Evolutionary conservation across 1,140 invertebrate genomes (phyloP).

Genomic region (Ips typographus): DNA sequence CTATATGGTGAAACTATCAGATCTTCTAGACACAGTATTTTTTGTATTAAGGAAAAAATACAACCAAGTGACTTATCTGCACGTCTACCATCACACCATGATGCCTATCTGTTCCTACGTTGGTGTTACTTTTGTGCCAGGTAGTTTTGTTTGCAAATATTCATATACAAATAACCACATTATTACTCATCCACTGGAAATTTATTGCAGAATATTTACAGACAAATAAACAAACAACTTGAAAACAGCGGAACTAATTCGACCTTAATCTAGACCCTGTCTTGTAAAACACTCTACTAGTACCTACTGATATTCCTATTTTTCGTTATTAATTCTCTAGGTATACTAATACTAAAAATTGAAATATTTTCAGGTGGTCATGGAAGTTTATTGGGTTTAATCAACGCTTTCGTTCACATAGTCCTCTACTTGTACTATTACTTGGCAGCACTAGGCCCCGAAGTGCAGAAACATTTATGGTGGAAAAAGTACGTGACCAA

Average conservation of each 20-base stretch:
- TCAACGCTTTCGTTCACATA: slow-evolving; percentile 84
- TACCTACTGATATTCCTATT: too few relatives aligned
- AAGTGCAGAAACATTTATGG: slow-evolving; percentile 84
- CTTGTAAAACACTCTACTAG: too few relatives aligned
- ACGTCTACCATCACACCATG: slow-evolving; percentile 72
- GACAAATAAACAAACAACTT: too few relatives aligned
- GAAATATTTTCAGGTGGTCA: slow-evolving; percentile 66
- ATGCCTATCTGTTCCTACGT: slow-evolving; percentile 82
- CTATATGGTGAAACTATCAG: slow-evolving; percentile 62
- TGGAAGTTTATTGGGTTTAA: slow-evolving; percentile 75
- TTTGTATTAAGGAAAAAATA: slow-evolving; percentile 81
- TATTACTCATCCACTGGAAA: too few relatives aligned
- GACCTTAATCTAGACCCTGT: too few relatives aligned
- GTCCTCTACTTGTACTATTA: slow-evolving; percentile 86
- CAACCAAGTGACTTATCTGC: slow-evolving; percentile 73
- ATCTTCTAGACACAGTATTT: slow-evolving; percentile 72
- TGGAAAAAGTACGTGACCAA: slow-evolving; percentile 90
- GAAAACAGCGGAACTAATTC: too few relatives aligned
- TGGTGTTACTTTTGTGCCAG: slow-evolving; percentile 74
- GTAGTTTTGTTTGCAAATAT: slow-evolving; percentile 25
- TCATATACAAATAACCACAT: too few relatives aligned
- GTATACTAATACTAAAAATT: too few relatives aligned
- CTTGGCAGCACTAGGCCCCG: slow-evolving; percentile 76
- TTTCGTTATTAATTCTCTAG: too few relatives aligned
- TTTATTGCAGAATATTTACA: too few relatives aligned